Base-by-base conservation (phyloP, 2,888 invertebrate genomes). In the Steromphala cineraria region DNA sequence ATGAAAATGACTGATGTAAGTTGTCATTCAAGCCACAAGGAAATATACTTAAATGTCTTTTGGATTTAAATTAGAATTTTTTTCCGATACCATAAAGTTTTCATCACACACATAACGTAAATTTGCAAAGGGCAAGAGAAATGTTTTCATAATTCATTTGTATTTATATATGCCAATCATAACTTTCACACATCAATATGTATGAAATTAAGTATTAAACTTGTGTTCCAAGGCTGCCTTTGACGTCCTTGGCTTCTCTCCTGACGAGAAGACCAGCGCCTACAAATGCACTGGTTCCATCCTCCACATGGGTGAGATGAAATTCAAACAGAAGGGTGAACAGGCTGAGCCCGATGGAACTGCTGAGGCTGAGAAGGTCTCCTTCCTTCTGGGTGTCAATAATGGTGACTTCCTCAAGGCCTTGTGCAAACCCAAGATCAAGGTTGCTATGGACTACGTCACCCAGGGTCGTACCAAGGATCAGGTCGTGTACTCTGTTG, bases 301-400 rank as follows among this genome's bases (percentile, higher is more conserved):
- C 94, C 98, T 99, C 98, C 99, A 99, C 95, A 98, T 99, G 97
- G 99, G 99, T 95, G 96, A 97, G 94, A 98, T 99, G 98, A 99
- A 99, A 95, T 99, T 99, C 97, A 99, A 99, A 95, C 99, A 99
- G 95, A 97, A 99, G 93, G 99, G 99, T 95, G 99, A 99, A 95
- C 99, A 99, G 89, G 94, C 93, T 40, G 93, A 93, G 84, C 91
- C 93, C 46, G 93, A 93, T 83, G 93, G 93, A 74, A 92, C 93
- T 24, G 89, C 88, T 89, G 92, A 98, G 96, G 98, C 98, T 93
- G 98, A 97, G 89, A 96, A 96, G 91, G 97, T 98, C 83, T 97
- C 98, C 91, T 97, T 96, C 94, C 95, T 99, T 89, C 95, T 98
- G 94, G 98, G 98, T 89, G 95, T 96, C 90, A 98, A 98, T 92